Conservation (phyloP, 2,797 vertebrate genomes). For the Lerista edwardsae region DNA sequence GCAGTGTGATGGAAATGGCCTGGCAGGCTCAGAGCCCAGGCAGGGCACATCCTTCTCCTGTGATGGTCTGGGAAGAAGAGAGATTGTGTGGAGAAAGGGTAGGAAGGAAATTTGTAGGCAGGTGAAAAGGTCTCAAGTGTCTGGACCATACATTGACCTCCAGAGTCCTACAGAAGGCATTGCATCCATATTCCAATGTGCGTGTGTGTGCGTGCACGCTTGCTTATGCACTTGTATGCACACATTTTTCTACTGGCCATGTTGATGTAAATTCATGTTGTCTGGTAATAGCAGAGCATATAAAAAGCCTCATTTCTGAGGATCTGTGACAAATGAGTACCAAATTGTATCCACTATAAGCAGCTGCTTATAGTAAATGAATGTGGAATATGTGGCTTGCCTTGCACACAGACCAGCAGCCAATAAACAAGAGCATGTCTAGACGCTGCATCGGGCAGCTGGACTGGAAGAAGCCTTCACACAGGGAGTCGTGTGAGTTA, state of each 20-base stretch:
- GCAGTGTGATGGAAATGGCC: too few relatives aligned
- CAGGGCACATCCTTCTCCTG: too few relatives aligned
- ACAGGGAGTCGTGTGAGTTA: slow-evolving; percentile 6
- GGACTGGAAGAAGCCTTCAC: slow-evolving; percentile 2
- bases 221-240: too few relatives aligned
- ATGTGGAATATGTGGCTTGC: slow-evolving; percentile 10
- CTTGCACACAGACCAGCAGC: neutral
- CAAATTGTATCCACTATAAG: slow-evolving; percentile 4
- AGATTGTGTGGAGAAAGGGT: too few relatives aligned
- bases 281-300: slow-evolving; percentile 1
- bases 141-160: too few relatives aligned
- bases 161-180: too few relatives aligned
- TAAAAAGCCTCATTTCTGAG: slow-evolving; percentile 17
- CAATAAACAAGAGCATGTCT: neutral
- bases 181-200: too few relatives aligned
- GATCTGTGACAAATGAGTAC: slow-evolving; percentile 8
- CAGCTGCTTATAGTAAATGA: slow-evolving; percentile 25
- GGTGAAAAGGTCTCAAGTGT: too few relatives aligned
- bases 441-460: neutral
- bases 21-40: too few relatives aligned
- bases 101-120: too few relatives aligned
- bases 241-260: neutral
- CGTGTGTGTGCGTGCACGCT: too few relatives aligned
- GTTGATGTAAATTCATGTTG: slow-evolving; percentile 1
- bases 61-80: too few relatives aligned